These are phyloP conservation scores for Athetis lepigone DNA, from an alignment of 2,888 invertebrate genomes.

Conservation along the genomic window DNA sequence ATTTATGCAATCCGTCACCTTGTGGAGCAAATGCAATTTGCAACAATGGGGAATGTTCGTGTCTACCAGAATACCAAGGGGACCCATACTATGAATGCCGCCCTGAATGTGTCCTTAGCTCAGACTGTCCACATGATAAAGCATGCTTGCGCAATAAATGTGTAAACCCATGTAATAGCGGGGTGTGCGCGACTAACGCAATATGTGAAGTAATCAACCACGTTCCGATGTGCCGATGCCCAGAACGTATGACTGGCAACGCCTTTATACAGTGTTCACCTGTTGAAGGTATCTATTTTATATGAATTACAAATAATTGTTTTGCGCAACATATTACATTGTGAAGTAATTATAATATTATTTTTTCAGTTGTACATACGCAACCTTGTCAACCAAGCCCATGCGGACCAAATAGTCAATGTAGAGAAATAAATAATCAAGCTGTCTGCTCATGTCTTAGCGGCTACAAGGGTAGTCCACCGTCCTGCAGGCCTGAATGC, in stretches of 20 bases:
- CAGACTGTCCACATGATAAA: conserved; percentile 92
- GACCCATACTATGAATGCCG: conserved; percentile 93
- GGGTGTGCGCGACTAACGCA: conserved; percentile 93
- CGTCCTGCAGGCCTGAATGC: conserved; percentile 95
- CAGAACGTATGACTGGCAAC: conserved; percentile 92
- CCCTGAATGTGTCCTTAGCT: conserved; percentile 93
- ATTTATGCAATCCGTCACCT: conserved; percentile 92
- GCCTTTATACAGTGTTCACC: conserved; percentile 92
- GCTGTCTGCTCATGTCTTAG: conserved; percentile 93
- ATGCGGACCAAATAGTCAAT: conserved; percentile 95
- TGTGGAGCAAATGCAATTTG: conserved; percentile 92
- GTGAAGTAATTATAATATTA: conserved; percentile 7
- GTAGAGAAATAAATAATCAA: conserved; percentile 93
- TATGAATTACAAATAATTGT: neutral
- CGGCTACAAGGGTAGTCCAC: conserved; percentile 94
- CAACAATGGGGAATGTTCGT: conserved; percentile 91
- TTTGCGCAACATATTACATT: neutral
- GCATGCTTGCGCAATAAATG: conserved; percentile 93
- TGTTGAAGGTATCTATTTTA: conserved; percentile 75
- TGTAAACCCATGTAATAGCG: conserved; percentile 92
- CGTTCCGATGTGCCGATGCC: conserved; percentile 93
- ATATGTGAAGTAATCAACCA: conserved; percentile 94
- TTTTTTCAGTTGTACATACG: conserved; percentile 77
- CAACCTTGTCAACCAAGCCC: conserved; percentile 91
- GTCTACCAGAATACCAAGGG: conserved; percentile 91